Evolutionary conservation across 2,113 vertebrate species (phyloP), one percentile per base, ranked within the genome.

Genomic region (Rhabdornis inornatus): DNA sequence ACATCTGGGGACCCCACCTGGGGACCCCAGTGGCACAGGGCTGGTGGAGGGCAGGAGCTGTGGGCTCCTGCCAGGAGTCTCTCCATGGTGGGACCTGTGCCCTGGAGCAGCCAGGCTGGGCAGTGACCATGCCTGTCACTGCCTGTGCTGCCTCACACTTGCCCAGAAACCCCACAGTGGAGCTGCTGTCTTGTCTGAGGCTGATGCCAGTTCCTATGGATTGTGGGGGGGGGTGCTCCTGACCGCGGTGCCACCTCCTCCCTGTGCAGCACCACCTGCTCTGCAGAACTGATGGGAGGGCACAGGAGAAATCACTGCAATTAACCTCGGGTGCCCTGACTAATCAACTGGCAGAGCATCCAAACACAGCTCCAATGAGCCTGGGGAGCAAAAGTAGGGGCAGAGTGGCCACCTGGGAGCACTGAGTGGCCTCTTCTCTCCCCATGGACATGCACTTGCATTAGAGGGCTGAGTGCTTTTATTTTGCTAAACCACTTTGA

Each of bases 401-500:
- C 31, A 40, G 76, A 94, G 85, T 21, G 86, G 90, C 69, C 74
- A 71, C 76, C n/a, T 44, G 84, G 72, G 87, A 92, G 76, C 66
- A 11, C 35, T 35, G 84, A 93, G 83, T 86, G 68, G 45, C 55
- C 59, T 47, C 59, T 90, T 55, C 76, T 53, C 40, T 31, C 31
- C 76, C 75, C 68, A 7, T 13, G 56, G 91, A 18, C 70, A 33
- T 8, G 13, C 84, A 42, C 94, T 88, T 95, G 78, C 9, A 25
- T 64, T 80, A 61, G 75, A 68, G 53, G 56, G 42, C 59, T 49
- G 84, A 95, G 87, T 87, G 85, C 79, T 96, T 91, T 88, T 66
- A 76, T 90, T 95, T 92, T 65, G 31, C 87, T 93, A 33, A 92
- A 89, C 69, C 77, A 24, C 95, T 97, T 95, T 96, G 94, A 95